Percentiles rank a stretch among this genome's conserved stretches.
These are phyloP conservation scores for Drosophila flavopinicola DNA, from an alignment of 2,888 invertebrate genomes.

Conservation along the genomic window DNA sequence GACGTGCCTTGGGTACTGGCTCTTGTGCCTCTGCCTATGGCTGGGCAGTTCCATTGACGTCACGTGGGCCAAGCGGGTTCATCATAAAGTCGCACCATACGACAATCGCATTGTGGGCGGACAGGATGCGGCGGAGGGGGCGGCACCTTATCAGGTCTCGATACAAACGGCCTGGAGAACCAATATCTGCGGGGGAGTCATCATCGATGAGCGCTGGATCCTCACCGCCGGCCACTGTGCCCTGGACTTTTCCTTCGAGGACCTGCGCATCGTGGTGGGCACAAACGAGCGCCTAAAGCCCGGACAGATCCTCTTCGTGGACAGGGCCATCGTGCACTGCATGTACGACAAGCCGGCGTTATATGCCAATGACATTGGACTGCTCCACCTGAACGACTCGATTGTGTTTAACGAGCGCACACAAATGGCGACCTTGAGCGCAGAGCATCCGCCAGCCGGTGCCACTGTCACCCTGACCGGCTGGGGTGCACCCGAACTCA, in stretches of 20 bases:
- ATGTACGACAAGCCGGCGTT: slow-evolving; percentile 67
- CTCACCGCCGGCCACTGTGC: slow-evolving; percentile 81
- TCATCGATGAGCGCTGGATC: slow-evolving; percentile 71
- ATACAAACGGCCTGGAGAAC: slow-evolving; percentile 65
- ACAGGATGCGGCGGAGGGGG: slow-evolving; percentile 61
- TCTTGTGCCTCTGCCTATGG: slow-evolving; percentile 23
- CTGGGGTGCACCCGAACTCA: slow-evolving; percentile 86
- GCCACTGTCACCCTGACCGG: slow-evolving; percentile 86
- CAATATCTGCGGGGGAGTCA: slow-evolving; percentile 80
- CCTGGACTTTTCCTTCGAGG: slow-evolving; percentile 47
- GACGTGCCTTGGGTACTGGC: background rate
- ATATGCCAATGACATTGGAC: slow-evolving; percentile 87
- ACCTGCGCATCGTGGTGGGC: slow-evolving; percentile 69
- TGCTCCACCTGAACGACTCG: slow-evolving; percentile 86
- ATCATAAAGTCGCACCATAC: slow-evolving; percentile 27
- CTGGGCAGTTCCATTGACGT: slow-evolving; percentile 68
- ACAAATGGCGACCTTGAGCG: slow-evolving; percentile 85
- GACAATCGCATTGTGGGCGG: slow-evolving; percentile 75
- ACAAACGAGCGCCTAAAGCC: slow-evolving; percentile 64
- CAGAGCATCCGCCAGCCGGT: slow-evolving; percentile 77
- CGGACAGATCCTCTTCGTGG: slow-evolving; percentile 56
- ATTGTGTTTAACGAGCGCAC: slow-evolving; percentile 85
- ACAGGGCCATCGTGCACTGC: slow-evolving; percentile 57
- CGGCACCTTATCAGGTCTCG: slow-evolving; percentile 81
- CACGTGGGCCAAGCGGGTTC: slow-evolving; percentile 58